Evolutionary conservation across 2,888 invertebrate species (phyloP).

Genomic region (Cheilosia grossa): DNA sequence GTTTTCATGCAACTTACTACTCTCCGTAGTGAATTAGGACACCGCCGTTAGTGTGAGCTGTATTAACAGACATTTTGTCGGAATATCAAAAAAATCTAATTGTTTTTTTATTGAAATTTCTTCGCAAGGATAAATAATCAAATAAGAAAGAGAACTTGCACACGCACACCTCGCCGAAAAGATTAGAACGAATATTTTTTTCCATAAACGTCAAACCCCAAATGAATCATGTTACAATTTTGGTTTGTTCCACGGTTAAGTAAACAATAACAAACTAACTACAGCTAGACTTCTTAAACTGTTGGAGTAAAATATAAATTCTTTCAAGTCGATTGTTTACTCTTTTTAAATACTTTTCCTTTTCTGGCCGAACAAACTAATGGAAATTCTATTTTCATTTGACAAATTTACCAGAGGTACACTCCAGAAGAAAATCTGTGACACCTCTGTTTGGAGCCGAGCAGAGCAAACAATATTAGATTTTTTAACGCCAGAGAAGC

Average conservation of each 20-base stretch:
- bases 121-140: background rate
- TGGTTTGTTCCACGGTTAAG: background rate
- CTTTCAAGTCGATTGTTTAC: no score
- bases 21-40: conserved; percentile 98
- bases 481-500: no score
- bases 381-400: no score
- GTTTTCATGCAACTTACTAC: conserved; percentile 88
- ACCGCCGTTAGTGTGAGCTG: conserved; percentile 96
- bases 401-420: no score
- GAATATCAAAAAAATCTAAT: background rate
- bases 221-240: conserved; percentile 63
- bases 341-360: no score
- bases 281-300: conserved; percentile 28
- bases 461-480: no score
- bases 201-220: conserved; percentile 58
- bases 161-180: conserved; percentile 1
- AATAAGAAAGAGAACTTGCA: background rate
- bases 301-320: background rate
- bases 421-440: no score
- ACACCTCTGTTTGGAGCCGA: no score
- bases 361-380: no score
- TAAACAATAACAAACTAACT: background rate
- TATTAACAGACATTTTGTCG: conserved; percentile 94
- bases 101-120: background rate
- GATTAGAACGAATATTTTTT: conserved; percentile 36